Conservation (phyloP, 1,140 invertebrate genomes). For the Dinothrombium tinctorium region DNA sequence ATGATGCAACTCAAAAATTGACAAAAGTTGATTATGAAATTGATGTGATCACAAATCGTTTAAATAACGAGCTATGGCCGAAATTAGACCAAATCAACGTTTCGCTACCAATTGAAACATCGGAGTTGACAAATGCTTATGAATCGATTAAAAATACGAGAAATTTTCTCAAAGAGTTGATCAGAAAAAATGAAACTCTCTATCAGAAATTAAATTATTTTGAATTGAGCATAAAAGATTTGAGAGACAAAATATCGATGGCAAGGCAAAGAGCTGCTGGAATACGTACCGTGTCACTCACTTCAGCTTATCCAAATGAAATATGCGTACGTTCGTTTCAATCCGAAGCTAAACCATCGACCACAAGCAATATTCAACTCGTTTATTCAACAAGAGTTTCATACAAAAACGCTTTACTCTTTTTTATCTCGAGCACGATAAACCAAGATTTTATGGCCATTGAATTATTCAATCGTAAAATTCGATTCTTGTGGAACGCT, state of each 20-base stretch:
- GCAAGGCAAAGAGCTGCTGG: constrained; percentile 53
- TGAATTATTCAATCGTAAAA: constrained; percentile 46
- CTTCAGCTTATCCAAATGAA: constrained; percentile 19
- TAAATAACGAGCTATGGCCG: constrained; percentile 23
- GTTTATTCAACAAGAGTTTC: constrained; percentile 35
- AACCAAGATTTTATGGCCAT: constrained; percentile 45
- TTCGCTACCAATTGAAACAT: constrained; percentile 13
- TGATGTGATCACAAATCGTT: constrained; percentile 11
- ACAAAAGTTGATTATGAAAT: no score
- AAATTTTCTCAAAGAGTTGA: constrained; percentile 14
- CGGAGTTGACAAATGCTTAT: constrained; percentile 14
- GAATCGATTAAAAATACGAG: constrained; percentile 13
- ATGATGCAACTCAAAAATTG: no score
- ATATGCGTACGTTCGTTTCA: constrained; percentile 50
- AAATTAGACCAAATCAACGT: constrained; percentile 13
- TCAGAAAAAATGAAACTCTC: constrained; percentile 17
- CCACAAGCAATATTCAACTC: constrained; percentile 40
- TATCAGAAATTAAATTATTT: constrained; percentile 12
- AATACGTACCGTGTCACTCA: constrained; percentile 53
- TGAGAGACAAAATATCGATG: constrained; percentile 44
- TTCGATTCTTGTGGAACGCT: constrained; percentile 48
- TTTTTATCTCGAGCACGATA: constrained; percentile 30
- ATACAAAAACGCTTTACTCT: constrained; percentile 33
- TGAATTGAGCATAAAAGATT: constrained; percentile 26
- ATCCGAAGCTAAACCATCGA: constrained; percentile 33